Base-by-base conservation (phyloP, 2,797 vertebrate species). In the Percopsis omiscomaycus region DNA sequence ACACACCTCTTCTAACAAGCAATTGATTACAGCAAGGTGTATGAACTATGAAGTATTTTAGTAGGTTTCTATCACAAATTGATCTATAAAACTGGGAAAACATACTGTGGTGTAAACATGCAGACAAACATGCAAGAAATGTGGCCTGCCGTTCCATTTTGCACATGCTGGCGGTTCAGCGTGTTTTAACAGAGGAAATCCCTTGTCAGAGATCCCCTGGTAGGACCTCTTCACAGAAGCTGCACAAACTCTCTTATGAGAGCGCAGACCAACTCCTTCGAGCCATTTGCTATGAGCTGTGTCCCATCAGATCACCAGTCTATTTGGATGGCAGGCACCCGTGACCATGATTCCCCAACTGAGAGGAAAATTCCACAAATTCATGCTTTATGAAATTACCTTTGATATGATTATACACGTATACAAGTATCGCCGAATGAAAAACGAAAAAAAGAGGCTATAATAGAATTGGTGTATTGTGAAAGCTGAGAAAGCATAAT, bases 331-430 rank as follows among this genome's bases (percentile, higher is more conserved):
- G 47, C 52, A 54, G 55, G 11, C 48, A 75, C 57, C 13, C 64
- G 58, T 69, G 70, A 69, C 54, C 50, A 65, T 51, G 48, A 55
- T 69, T 69, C 29, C 32, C 27, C 56, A 47, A 52, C 64, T 59
- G 30, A 66, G 3, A 60, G 45, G 2, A 58, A 64, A 71, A 72
- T 65, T 59, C 32, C 66, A 59, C 59, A 48, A 27, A 48, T 51
- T 6, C 15, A 13, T 65, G 75, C 79, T 79, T 74, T 75, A 75
- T 70, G 32, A n/a, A 75, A 74, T 78, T 51, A 50, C 4, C 12
- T 10, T 70, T 55, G 50, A 77, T 77, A 27, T 46, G 50, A 82
- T 77, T 63, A 56, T 22, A 74, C 27, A 32, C 14, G 3, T 14
- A 44, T 58, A 15, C 8, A 51, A 47, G 14, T 12, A 14, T 59